Percentiles rank a stretch among this genome's conserved stretches.
Evolutionary conservation across 2,888 invertebrate genomes (phyloP).

Genomic region (Leptothorax acervorum): DNA sequence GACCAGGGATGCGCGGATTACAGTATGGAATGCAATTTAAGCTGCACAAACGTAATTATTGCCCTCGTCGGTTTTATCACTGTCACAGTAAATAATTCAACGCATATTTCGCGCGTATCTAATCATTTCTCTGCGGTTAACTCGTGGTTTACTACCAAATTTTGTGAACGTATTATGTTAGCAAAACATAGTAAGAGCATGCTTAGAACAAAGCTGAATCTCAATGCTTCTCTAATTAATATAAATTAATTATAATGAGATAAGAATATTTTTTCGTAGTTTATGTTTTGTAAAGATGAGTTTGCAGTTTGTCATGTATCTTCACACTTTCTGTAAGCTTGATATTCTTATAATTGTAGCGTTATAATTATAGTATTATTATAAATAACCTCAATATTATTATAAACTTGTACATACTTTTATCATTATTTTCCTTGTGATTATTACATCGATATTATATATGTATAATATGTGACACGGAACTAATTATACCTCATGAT

Average conservation of each 20-base stretch:
- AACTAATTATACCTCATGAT: slow-evolving; percentile 25
- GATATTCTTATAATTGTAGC: not conserved
- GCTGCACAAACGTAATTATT: slow-evolving; percentile 54
- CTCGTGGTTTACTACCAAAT: slow-evolving; percentile 5
- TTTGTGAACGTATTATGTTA: slow-evolving; percentile 1
- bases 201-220: not conserved
- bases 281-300: not conserved
- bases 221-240: not conserved
- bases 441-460: not conserved
- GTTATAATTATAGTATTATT: slow-evolving; percentile 4
- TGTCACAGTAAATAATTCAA: slow-evolving; percentile 51
- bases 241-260: not conserved
- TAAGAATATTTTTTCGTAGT: not conserved
- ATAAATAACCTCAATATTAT: not conserved
- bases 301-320: not conserved
- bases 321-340: not conserved
- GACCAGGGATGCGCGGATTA: slow-evolving; percentile 44
- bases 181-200: not conserved
- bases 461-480: not conserved
- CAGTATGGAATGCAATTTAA: slow-evolving; percentile 57
- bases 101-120: slow-evolving; percentile 52
- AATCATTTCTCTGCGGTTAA: slow-evolving; percentile 29
- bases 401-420: not conserved
- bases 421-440: not conserved
- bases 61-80: slow-evolving; percentile 51